Conservation (phyloP, 2,797 vertebrate genomes). For the Sebastes minor region DNA sequence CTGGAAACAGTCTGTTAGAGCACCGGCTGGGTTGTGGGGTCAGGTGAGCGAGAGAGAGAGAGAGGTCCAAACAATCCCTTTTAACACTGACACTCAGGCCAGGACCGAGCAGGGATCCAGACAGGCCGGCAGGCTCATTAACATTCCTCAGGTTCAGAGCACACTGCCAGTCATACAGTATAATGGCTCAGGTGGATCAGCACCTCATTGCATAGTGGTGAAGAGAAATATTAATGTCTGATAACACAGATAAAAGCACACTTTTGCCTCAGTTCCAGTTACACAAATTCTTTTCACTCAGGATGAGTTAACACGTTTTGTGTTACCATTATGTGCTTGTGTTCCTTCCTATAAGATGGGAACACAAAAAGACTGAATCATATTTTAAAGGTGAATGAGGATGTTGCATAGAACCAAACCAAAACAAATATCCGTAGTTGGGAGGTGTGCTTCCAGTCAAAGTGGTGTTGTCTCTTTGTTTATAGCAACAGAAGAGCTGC, state of each 20-base stretch:
- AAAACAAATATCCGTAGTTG: not conserved
- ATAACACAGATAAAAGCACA: not conserved
- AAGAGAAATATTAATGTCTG: not conserved
- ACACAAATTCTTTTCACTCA: not conserved
- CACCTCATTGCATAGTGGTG: conserved; percentile 17
- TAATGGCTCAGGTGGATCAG: conserved; percentile 48
- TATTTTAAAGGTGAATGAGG: not conserved
- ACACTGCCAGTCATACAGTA: not conserved
- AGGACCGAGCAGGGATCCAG: conserved; percentile 32
- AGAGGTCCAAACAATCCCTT: conserved; percentile 41
- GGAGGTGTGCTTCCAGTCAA: not conserved
- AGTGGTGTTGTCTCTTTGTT: conserved; percentile 49
- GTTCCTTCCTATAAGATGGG: not conserved
- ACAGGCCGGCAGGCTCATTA: conserved; percentile 60
- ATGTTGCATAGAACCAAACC: not conserved
- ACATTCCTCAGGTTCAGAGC: conserved; percentile 70
- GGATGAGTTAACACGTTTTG: not conserved
- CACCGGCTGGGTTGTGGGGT: conserved; percentile 57
- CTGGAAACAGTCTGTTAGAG: conserved; percentile 68
- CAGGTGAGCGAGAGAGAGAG: conserved; percentile 55
- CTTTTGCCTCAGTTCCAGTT: not conserved
- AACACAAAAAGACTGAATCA: not conserved
- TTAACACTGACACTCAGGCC: conserved; percentile 41
- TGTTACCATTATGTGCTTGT: not conserved
- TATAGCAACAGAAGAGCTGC: conserved; percentile 65